Evolutionary conservation across 2,888 invertebrate species (phyloP), one percentile per base, ranked within the genome.

Genomic region (Caprella mutica): DNA sequence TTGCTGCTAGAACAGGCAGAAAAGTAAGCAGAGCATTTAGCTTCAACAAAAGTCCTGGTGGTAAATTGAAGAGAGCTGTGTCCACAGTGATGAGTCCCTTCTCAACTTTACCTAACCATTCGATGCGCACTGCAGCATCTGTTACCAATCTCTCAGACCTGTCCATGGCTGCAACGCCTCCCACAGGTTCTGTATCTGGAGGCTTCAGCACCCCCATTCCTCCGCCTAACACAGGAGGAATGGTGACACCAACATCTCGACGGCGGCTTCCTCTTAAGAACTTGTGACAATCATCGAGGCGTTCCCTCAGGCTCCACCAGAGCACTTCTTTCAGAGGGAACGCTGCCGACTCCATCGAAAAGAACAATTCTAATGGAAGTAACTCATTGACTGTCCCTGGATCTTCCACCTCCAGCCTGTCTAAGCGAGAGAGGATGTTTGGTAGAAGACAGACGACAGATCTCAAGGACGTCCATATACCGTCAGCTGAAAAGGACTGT

Each of bases 21-120:
- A 68, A 69, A 62, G 69, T 46, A 5, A 90, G 90, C 53, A 81
- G 94, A 67, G 93, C 93, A 66, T 86, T 94, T 71, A 93, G 92
- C 66, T 91, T 94, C 75, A 92, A 90, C 75, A 90, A 91, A 76
- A 93, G 94, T 27, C 93, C 94, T 51, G 87, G 86, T 66, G 87
- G 86, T 66, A 90, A 89, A 73, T 75, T 94, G 69, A 92, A 92
- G 75, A 81, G 93, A 58, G 92, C 93, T 29, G 86, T 94, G 74
- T 93, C 93, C 21, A 88, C 90, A 42, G 89, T 91, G 84, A 90
- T 91, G 80, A 85, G 86, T 61, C 90, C 91, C 12, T 59, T 68
- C 52, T 58, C 55, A 30, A 65, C 55, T 3, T 51, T 58, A 4
- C 56, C 65, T 21, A 56, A 58, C 27, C 58, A 55, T 21, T 54